Evolutionary conservation across 2,113 vertebrate genomes (phyloP).

Genomic region (Toxostoma redivivum): DNA sequence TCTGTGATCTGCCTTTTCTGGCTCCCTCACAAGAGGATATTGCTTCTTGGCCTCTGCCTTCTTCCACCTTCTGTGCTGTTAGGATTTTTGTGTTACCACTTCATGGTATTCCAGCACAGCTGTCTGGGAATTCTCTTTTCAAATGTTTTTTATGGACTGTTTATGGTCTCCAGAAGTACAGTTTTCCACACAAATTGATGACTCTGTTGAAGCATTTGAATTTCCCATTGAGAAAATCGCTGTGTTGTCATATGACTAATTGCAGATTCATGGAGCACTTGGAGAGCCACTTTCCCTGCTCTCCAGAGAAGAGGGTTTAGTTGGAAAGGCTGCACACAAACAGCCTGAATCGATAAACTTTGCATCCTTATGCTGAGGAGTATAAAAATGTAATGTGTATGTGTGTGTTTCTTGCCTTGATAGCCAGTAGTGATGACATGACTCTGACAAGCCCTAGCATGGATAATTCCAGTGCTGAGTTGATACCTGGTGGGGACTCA

Average conservation of each 20-base stretch:
- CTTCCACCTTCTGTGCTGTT: conserved; percentile 35
- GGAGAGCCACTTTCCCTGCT: background rate
- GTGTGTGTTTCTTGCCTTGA: background rate
- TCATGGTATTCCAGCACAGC: conserved; percentile 11
- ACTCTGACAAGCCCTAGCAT: conserved; percentile 97
- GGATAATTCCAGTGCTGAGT: conserved; percentile 97
- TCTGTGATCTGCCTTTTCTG: conserved; percentile 17
- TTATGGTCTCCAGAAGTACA: conserved; percentile 33
- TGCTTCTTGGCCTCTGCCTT: conserved; percentile 36
- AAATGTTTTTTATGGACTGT: conserved; percentile 38
- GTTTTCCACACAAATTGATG: conserved; percentile 33
- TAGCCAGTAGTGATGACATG: conserved; percentile 98
- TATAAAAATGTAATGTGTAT: background rate
- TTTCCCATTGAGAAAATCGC: background rate
- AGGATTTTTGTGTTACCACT: conserved; percentile 23
- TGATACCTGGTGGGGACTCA: conserved; percentile 90
- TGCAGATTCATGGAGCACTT: background rate
- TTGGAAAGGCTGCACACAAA: background rate
- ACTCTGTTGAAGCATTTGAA: conserved; percentile 23
- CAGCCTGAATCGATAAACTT: background rate
- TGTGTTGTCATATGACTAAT: background rate
- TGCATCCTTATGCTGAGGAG: background rate
- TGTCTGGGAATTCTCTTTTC: conserved; percentile 34
- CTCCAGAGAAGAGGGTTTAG: background rate
- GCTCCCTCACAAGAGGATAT: conserved; percentile 34